phyloP scores from a whole-genome alignment of 2,113 vertebrate species.

The Tychaedon coryphoeus region DNA sequence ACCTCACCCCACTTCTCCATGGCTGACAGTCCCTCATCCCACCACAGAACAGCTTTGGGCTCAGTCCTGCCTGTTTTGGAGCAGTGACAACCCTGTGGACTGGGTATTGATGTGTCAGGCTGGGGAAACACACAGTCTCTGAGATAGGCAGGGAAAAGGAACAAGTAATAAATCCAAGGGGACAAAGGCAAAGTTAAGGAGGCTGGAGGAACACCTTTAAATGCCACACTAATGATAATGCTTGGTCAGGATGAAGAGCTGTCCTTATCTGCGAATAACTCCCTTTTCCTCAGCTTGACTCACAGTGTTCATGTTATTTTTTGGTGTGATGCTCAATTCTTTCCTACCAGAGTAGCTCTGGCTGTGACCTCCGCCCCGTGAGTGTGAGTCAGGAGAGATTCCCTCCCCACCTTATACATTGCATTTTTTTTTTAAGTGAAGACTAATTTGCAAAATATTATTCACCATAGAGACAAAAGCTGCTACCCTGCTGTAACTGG shows the following conservation, averaged over 20 bases:
- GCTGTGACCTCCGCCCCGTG: not conserved
- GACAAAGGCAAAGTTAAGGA: not conserved
- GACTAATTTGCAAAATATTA: slow-evolving; percentile 35
- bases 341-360: not conserved
- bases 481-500: not conserved
- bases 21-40: rapidly evolving
- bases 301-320: not conserved
- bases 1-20: not conserved
- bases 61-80: not conserved
- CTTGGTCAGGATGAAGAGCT: not conserved
- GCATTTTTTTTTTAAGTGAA: not conserved
- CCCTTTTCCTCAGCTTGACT: not conserved
- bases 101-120: too few species aligned
- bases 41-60: rapidly evolving
- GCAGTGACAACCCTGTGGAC: not conserved
- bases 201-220: not conserved
- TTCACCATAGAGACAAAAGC: slow-evolving; percentile 15
- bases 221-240: rapidly evolving
- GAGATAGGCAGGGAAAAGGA: not conserved
- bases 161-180: not conserved
- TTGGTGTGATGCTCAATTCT: not conserved
- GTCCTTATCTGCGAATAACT: not conserved
- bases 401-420: not conserved
- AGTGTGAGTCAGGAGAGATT: slow-evolving; percentile 27
- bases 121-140: rapidly evolving